Evolutionary conservation across 1,140 invertebrate species (phyloP).

Genomic region (Argopecten irradians): DNA sequence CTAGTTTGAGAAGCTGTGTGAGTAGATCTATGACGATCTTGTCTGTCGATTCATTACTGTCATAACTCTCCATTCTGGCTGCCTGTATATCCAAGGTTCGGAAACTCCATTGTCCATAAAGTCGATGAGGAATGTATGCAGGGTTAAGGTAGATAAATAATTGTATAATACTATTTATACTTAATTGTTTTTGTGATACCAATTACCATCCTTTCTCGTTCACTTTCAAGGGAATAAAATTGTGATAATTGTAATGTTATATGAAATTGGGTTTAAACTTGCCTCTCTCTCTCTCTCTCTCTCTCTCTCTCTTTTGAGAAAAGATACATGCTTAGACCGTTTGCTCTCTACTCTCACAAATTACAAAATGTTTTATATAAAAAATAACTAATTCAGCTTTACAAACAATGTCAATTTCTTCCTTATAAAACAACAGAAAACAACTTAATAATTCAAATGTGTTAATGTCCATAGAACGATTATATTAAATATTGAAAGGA

Average conservation of each 20-base stretch:
- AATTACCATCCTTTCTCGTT: neutral
- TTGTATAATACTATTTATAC: neutral
- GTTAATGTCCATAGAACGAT: neutral
- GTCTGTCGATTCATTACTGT: constrained; percentile 65
- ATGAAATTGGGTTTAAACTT: too few species aligned
- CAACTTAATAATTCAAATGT: too few species aligned
- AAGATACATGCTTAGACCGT: too few species aligned
- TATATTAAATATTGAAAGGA: constrained; percentile 55
- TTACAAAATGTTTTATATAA: too few species aligned
- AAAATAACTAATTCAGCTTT: too few species aligned
- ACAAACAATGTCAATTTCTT: too few species aligned
- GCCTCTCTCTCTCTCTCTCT: too few species aligned
- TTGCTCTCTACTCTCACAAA: too few species aligned
- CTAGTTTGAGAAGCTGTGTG: constrained; percentile 69
- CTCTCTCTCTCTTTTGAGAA: too few species aligned
- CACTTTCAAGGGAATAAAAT: neutral
- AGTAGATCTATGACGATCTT: constrained; percentile 69
- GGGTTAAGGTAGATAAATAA: constrained; percentile 46
- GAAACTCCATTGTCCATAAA: constrained; percentile 68
- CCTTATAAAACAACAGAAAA: too few species aligned
- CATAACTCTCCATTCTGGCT: constrained; percentile 67
- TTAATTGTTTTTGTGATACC: neutral
- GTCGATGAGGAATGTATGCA: constrained; percentile 58
- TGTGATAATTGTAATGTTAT: constrained; percentile 24
- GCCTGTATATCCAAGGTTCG: constrained; percentile 70